phyloP scores from a whole-genome alignment of 2,113 vertebrate species.

The Limanda limanda region DNA sequence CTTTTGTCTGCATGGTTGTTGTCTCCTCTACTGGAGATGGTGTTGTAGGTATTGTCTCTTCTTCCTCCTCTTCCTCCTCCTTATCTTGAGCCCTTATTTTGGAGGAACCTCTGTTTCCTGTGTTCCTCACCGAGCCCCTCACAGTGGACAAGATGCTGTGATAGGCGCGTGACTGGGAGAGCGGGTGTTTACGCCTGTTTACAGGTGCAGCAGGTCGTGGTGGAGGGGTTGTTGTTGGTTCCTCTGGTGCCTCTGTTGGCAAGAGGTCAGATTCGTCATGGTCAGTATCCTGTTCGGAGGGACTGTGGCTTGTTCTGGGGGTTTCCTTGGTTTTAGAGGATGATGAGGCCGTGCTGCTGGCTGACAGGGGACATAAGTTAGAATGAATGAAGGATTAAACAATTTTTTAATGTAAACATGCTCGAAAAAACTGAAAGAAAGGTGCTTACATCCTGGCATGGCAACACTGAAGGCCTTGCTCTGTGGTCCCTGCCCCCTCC shows the following conservation, averaged over 20 bases:
- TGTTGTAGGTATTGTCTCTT: slow-evolving; percentile 54
- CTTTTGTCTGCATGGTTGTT: slow-evolving; percentile 58
- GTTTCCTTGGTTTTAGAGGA: slow-evolving; percentile 68
- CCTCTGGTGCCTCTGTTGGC: slow-evolving; percentile 61
- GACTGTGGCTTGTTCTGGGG: slow-evolving; percentile 57
- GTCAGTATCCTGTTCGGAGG: slow-evolving; percentile 67
- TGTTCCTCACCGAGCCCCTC: slow-evolving; percentile 76
- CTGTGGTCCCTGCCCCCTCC: slow-evolving; percentile 93
- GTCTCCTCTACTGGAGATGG: slow-evolving; percentile 52
- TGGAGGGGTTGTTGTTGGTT: slow-evolving; percentile 7
- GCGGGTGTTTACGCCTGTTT: slow-evolving; percentile 70
- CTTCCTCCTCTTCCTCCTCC: slow-evolving; percentile 49
- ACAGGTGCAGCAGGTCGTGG: slow-evolving; percentile 62
- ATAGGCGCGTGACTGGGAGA: slow-evolving; percentile 81
- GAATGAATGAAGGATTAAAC: slow-evolving; percentile 3
- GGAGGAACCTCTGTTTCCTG: slow-evolving; percentile 43
- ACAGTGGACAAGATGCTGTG: slow-evolving; percentile 82
- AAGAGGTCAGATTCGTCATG: slow-evolving; percentile 70
- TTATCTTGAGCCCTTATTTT: slow-evolving; percentile 54
- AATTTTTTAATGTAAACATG: slow-evolving; percentile 1
- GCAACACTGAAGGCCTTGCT: slow-evolving; percentile 92
- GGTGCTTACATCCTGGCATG: slow-evolving; percentile 90
- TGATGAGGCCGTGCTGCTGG: slow-evolving; percentile 69
- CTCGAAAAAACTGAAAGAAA: slow-evolving; percentile 1
- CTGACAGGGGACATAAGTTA: slow-evolving; percentile 75